Evolutionary conservation across 2,113 vertebrate genomes (phyloP).

Genomic region (Amphiprion ocellaris): DNA sequence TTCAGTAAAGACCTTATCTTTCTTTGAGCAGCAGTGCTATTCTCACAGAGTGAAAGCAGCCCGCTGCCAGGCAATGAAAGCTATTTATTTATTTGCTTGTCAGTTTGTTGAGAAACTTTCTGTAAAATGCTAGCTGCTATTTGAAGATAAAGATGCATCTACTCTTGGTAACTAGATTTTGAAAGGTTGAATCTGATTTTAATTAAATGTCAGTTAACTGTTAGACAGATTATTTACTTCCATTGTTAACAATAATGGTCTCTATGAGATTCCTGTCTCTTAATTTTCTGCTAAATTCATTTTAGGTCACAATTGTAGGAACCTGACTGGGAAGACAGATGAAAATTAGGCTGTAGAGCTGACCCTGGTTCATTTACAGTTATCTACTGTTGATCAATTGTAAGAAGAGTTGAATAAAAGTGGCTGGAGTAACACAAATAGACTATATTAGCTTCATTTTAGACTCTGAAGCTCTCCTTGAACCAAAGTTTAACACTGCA

Average conservation of each 20-base stretch:
- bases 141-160: slow-evolving; percentile 25
- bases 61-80: slow-evolving; percentile 36
- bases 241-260: too few species aligned
- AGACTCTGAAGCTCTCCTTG: too few species aligned
- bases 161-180: not conserved
- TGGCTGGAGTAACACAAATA: not conserved
- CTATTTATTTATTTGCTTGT: slow-evolving; percentile 37
- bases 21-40: slow-evolving; percentile 36
- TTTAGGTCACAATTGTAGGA: too few species aligned
- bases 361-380: not conserved
- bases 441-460: too few species aligned
- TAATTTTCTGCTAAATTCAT: too few species aligned
- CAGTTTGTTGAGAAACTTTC: slow-evolving; percentile 34
- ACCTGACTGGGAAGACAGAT: not conserved
- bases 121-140: not conserved
- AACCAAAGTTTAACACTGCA: too few species aligned
- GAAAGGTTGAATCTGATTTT: not conserved
- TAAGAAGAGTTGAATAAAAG: not conserved
- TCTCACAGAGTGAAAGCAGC: slow-evolving; percentile 24
- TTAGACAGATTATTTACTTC: too few species aligned
- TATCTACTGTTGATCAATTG: not conserved
- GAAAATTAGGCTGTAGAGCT: not conserved
- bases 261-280: too few species aligned
- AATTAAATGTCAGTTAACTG: not conserved
- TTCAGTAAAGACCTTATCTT: slow-evolving; percentile 37